Base-by-base conservation (phyloP, 2,797 vertebrate species). In the Cuniculus paca region DNA sequence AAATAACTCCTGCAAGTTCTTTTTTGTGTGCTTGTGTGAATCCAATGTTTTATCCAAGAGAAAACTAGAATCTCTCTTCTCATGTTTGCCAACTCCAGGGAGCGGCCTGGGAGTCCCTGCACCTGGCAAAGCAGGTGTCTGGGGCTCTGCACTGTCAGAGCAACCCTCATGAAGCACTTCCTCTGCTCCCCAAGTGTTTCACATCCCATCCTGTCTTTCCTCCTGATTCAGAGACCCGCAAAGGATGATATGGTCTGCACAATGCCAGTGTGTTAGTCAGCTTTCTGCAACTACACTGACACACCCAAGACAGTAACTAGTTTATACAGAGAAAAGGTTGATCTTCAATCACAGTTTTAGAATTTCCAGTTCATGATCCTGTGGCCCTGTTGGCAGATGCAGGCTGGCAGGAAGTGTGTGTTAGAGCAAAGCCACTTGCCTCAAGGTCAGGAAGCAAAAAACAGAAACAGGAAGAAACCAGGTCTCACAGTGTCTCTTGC, bases 141-240 rank as follows among this genome's bases (percentile, higher is more conserved):
- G 31, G 60, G 50, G 45, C n/a, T 22, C 63, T 56, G 7, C 8
- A 4, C 1, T 19, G 84, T 52, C 86, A 39, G 58, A 36, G 9
- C 48, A 8, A 45, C 0, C 8, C 8, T n/a, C 3, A 0, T 8
- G 2, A 4, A 2, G 28, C 6, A 7, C 5, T 0, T 50, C 42
- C 48, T 7, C 31, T 78, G 34, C 42, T 28, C 45, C 50, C 39
- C 50, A 42, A 2, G 1, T 2, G 0, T 52, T 79, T 39, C 65
- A 5, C 87, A 80, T 42, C 22, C 45, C 83, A 13, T 52, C 50
- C 52, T 20, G 6, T 52, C 78, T 85, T 61, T 34, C 58, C 22
- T 94, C 28, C 6, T 48, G 31, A 92, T 36, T 52, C 74, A 82
- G 86, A 80, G 45, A 1, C 36, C 24, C 26, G 26, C 48, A 68